These are phyloP conservation scores for Penaeus monodon DNA, from an alignment of 2,888 invertebrate species.

Conservation along the genomic window DNA sequence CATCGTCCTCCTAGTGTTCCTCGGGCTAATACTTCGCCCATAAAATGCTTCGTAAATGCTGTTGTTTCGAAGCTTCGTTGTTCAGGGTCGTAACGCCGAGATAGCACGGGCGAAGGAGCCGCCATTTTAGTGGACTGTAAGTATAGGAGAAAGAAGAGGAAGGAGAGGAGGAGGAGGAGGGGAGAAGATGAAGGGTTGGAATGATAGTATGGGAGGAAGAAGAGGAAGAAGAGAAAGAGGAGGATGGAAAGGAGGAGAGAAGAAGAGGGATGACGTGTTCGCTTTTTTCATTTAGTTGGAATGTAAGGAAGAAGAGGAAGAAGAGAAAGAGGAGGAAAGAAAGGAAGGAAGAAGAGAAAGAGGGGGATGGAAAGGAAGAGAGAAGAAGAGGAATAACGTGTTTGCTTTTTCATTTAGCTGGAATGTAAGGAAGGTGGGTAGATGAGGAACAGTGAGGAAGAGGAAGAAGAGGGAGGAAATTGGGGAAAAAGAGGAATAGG, in stretches of 20 bases:
- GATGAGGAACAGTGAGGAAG: too few relatives aligned
- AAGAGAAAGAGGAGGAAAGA: too few relatives aligned
- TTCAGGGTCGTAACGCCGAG: not conserved
- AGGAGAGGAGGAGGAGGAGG: not conserved
- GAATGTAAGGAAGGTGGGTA: not conserved
- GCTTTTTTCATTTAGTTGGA: too few relatives aligned
- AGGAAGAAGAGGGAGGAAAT: not conserved
- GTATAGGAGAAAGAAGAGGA: not conserved
- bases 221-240: not conserved
- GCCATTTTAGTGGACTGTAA: too few relatives aligned
- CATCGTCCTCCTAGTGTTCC: not conserved
- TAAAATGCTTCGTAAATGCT: too few relatives aligned
- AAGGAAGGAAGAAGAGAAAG: too few relatives aligned
- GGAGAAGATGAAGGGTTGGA: too few relatives aligned
- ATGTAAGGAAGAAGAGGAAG: too few relatives aligned
- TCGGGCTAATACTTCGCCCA: not conserved
- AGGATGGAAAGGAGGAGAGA: not conserved
- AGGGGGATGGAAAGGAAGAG: too few relatives aligned
- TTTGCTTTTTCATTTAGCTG: not conserved
- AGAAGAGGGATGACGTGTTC: too few relatives aligned
- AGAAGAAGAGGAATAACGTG: not conserved
- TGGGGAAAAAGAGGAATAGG: constrained; percentile 3
- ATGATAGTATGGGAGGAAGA: too few relatives aligned
- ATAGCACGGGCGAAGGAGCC: not conserved
- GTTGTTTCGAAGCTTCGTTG: not conserved